Percentiles rank a stretch among this genome's conserved stretches.
These are phyloP conservation scores for Etheostoma perlongum DNA, from an alignment of 2,797 vertebrate genomes.

Conservation along the genomic window DNA sequence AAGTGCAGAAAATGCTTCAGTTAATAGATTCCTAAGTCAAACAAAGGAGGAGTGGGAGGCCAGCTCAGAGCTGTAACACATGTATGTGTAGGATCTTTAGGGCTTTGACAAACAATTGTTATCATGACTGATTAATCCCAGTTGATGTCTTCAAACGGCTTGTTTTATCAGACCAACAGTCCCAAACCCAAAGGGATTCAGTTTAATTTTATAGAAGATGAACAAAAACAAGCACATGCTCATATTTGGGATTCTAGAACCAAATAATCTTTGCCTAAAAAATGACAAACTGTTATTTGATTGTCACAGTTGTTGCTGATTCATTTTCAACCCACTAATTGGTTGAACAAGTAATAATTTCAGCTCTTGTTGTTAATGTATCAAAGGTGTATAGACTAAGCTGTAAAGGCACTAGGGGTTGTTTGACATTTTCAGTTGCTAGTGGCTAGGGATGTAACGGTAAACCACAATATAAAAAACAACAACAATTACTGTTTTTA, in stretches of 20 bases:
- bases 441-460: not conserved
- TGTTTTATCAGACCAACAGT: not conserved
- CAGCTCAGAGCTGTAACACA: not conserved
- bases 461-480: too few relatives aligned
- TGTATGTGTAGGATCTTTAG: not conserved
- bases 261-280: not conserved
- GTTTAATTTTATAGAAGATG: not conserved
- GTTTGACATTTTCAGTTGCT: not conserved
- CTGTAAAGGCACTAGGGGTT: not conserved
- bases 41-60: not conserved
- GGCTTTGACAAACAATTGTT: not conserved
- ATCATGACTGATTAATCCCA: not conserved
- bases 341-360: not conserved
- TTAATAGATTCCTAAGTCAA: not conserved
- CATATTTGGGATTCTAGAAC: not conserved
- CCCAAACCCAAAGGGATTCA: not conserved
- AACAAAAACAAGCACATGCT: not conserved
- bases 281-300: not conserved
- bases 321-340: not conserved
- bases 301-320: not conserved
- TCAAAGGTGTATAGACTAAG: too few relatives aligned
- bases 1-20: not conserved
- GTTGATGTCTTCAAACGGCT: not conserved
- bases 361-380: not conserved
- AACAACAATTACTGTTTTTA: too few relatives aligned